Evolutionary conservation across 2,888 invertebrate species (phyloP), one percentile per base, ranked within the genome.

Genomic region (Timandra comae): DNA sequence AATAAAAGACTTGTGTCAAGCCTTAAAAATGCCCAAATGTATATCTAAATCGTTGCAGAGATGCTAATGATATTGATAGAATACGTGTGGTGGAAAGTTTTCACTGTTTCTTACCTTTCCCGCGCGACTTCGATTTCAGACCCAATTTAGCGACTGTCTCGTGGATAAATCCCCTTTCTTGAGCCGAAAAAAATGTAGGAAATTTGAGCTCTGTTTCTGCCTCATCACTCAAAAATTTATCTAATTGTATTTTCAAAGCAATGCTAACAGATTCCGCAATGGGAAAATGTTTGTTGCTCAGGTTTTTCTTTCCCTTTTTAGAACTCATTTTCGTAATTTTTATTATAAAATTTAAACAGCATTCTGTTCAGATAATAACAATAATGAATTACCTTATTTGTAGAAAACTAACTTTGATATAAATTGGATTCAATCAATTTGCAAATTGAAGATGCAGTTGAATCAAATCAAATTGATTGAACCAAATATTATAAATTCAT

Each of bases 151-250:
- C 86, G 24, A 91, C 91, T 13, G 91, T 86, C 44, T 90, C 86
- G 66, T 95, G 95, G 40, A 96, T 89, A 61, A 93, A 95, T 7
- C 92, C 93, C 47, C 96, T 87, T 70, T 96, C 93, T 45, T 90
- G 89, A 6, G 92, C 91, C 7, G 91, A 92, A 38, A 95, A 81
- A 25, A 92, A 92, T 2, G 92, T 89, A 2, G 94, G 92, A 66
- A 93, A 93, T 55, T 88, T 79, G 6, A 85, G 64, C 43, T 86
- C 86, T 0, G 81, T 82, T 43, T 84, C 86, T 56, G 79, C 79
- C 47, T 85, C 86, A 57, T 85, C 82, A 35, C 52, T 65, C 4
- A 85, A 46, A 52, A 86, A 85, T 51, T 75, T 84, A 49, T 85
- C 85, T 44, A 86, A 47, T 45, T 86, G 82, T 28, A 86, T 80